phyloP scores from a whole-genome alignment of 2,113 vertebrate genomes.

The Entosphenus tridentatus region DNA sequence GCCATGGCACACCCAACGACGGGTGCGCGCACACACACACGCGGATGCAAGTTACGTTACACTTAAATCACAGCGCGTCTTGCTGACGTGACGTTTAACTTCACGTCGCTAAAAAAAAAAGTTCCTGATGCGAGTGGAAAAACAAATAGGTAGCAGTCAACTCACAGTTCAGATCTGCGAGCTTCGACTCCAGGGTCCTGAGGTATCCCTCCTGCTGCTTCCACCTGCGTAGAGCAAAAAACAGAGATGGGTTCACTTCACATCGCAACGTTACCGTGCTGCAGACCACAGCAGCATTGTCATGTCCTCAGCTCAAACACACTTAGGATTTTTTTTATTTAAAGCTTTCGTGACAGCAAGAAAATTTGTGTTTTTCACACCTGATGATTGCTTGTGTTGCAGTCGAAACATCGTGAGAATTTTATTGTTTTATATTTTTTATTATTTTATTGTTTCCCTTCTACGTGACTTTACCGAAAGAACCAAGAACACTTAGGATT shows the following conservation, averaged over 20 bases:
- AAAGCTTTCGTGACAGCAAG: not conserved
- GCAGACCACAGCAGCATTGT: conserved; percentile 7
- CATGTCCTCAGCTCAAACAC: conserved; percentile 10
- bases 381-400: not conserved
- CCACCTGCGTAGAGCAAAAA: conserved; percentile 37
- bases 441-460: not conserved
- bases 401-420: no score
- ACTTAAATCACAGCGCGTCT: not conserved
- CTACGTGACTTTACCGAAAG: no score
- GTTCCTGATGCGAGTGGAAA: no score
- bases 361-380: conserved; percentile 3
- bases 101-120: not conserved
- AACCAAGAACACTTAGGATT: not conserved
- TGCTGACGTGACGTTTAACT: not conserved
- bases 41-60: conserved; percentile 4
- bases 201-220: conserved; percentile 90
- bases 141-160: conserved; percentile 13
- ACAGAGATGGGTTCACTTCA: conserved; percentile 6
- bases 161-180: conserved; percentile 94
- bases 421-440: not conserved
- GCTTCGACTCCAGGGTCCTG: conserved; percentile 91
- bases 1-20: not conserved
- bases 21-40: not conserved
- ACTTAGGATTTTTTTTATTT: not conserved
- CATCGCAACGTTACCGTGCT: no score